A percentile compares a stretch with the other conserved stretches of the same genome.
Conservation (phyloP, 2,888 invertebrate genomes). For the Iphiclides podalirius region DNA sequence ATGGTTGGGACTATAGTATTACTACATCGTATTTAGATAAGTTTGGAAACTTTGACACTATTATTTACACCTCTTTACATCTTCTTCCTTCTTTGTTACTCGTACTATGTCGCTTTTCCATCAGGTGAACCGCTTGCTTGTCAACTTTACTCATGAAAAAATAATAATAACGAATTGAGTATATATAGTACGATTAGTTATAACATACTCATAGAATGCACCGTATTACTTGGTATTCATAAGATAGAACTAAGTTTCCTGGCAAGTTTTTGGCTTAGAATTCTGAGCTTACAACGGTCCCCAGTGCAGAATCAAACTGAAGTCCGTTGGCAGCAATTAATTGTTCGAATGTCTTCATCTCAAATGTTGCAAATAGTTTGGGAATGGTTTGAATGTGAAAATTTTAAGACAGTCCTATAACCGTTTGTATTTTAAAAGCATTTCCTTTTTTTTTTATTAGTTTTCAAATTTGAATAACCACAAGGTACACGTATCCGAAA, state of each 20-base stretch:
- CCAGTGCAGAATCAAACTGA: conserved; percentile 22
- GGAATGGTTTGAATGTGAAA: conserved; percentile 10
- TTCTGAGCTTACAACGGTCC: conserved; percentile 20
- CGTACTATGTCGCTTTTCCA: too few species aligned
- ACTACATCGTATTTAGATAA: too few species aligned
- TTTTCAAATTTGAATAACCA: too few species aligned
- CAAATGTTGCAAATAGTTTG: conserved; percentile 20
- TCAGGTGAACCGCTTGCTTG: too few species aligned
- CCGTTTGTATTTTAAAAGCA: neutral
- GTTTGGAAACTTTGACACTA: too few species aligned
- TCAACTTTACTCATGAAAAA: too few species aligned
- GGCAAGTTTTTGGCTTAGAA: conserved; percentile 24
- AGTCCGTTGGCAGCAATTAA: conserved; percentile 25
- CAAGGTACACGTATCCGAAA: too few species aligned
- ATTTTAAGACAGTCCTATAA: neutral
- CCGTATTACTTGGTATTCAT: conserved; percentile 21
- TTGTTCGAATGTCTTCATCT: conserved; percentile 22
- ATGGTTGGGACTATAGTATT: too few species aligned
- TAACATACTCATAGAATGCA: conserved; percentile 11
- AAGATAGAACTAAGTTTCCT: conserved; percentile 22
- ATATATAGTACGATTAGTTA: neutral
- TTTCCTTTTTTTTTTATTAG: neutral
- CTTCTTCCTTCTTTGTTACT: too few species aligned
- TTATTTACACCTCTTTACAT: too few species aligned
- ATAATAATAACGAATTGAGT: neutral